Evolutionary conservation across 2,797 vertebrate genomes (phyloP).

Genomic region (Enteromius mattozi): DNA sequence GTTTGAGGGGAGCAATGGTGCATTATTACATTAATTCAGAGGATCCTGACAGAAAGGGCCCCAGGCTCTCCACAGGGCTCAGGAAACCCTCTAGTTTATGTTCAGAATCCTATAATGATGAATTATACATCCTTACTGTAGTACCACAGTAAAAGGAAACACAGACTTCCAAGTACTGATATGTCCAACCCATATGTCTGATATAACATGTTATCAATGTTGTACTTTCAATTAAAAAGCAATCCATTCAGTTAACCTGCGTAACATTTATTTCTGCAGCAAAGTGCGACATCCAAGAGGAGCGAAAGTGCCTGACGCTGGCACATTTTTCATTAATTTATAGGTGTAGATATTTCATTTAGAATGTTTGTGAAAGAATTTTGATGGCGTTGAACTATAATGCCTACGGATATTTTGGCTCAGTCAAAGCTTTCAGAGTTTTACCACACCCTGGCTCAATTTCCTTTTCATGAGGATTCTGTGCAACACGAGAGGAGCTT

Average conservation of each 20-base stretch:
- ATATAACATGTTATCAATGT: neutral
- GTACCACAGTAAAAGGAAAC: neutral
- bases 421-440: slow-evolving; percentile 55
- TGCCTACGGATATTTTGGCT: slow-evolving; percentile 55
- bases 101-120: neutral
- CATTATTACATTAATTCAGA: slow-evolving; percentile 20
- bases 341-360: neutral
- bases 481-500: slow-evolving; percentile 69
- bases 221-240: slow-evolving; percentile 3
- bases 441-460: slow-evolving; percentile 66
- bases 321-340: slow-evolving; percentile 17
- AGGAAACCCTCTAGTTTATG: slow-evolving; percentile 4
- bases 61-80: neutral
- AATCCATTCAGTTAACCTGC: slow-evolving; percentile 10
- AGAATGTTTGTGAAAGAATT: neutral
- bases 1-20: slow-evolving; percentile 22
- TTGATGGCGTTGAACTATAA: neutral
- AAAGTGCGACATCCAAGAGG: neutral
- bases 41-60: neutral
- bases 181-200: neutral
- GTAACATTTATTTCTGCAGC: neutral
- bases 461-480: slow-evolving; percentile 70
- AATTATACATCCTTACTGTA: slow-evolving; percentile 8
- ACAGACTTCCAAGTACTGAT: neutral
- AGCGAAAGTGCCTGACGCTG: neutral